These are phyloP conservation scores for Crotalus viridis DNA, from an alignment of 2,113 vertebrate genomes.

Conservation along the genomic window DNA sequence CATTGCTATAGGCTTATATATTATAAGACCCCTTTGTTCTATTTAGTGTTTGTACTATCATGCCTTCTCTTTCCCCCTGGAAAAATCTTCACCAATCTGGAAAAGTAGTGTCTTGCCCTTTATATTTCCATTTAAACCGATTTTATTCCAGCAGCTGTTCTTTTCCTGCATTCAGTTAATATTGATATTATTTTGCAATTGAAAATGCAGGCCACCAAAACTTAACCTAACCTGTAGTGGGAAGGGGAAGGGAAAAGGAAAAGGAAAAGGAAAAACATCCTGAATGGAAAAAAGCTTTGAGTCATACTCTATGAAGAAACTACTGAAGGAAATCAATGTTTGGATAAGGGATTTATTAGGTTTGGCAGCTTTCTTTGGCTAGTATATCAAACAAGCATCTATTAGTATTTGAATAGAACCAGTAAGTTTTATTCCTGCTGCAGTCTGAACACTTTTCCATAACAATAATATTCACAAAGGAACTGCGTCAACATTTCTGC, in stretches of 20 bases:
- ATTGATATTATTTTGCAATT: not conserved
- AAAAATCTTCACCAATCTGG: not conserved
- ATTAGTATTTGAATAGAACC: not conserved
- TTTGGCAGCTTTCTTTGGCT: slow-evolving; percentile 3
- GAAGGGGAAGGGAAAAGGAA: not conserved
- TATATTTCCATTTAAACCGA: not conserved
- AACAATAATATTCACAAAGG: slow-evolving; percentile 23
- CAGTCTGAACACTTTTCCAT: not conserved
- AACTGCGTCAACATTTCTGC: slow-evolving; percentile 23
- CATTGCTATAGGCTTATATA: not conserved
- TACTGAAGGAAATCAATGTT: not conserved
- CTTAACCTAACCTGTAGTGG: not conserved
- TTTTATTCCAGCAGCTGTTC: not conserved
- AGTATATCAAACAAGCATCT: slow-evolving; percentile 19
- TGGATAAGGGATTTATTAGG: slow-evolving; percentile 18
- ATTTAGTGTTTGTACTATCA: not conserved
- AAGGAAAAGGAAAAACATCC: not conserved
- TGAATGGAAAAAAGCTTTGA: not conserved
- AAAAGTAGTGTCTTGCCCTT: not conserved
- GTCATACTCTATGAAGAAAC: not conserved
- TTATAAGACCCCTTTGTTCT: not conserved
- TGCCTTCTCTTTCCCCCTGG: not conserved
- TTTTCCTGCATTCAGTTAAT: not conserved
- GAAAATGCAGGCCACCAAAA: slow-evolving; percentile 15
- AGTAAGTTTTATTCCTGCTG: slow-evolving; percentile 12